Evolutionary conservation across 2,113 vertebrate species (phyloP).

Genomic region (Thamnaconus septentrionalis): DNA sequence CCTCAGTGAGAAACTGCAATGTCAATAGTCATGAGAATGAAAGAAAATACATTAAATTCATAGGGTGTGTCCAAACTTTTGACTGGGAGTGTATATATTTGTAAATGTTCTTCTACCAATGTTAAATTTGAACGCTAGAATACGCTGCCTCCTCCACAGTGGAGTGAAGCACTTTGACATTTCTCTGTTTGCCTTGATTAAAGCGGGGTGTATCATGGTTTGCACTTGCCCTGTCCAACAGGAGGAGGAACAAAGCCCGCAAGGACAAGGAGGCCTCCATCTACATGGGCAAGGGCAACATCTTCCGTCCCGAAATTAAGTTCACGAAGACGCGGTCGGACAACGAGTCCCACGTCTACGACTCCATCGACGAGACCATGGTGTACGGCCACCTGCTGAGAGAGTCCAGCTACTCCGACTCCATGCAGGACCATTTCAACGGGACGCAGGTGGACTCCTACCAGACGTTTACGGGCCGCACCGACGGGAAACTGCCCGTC

Average conservation of each 20-base stretch:
- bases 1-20: too few relatives aligned
- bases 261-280: constrained; percentile 71
- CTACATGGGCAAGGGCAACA: constrained; percentile 80
- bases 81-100: too few relatives aligned
- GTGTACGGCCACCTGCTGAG: constrained; percentile 83
- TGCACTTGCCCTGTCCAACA: constrained; percentile 44
- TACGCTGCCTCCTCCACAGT: too few relatives aligned
- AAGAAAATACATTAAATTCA: too few relatives aligned
- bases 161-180: too few relatives aligned
- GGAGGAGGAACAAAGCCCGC: constrained; percentile 76
- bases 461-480: constrained; percentile 74
- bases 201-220: not conserved
- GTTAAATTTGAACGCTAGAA: too few relatives aligned
- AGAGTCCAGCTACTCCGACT: constrained; percentile 59
- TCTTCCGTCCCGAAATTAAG: constrained; percentile 72
- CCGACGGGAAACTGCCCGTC: constrained; percentile 51
- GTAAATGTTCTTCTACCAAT: too few relatives aligned
- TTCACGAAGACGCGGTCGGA: constrained; percentile 78
- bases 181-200: not conserved
- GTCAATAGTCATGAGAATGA: too few relatives aligned
- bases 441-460: constrained; percentile 75
- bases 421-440: constrained; percentile 75
- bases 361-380: constrained; percentile 86
- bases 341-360: constrained; percentile 88
- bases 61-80: too few relatives aligned